Conservation (phyloP, 2,888 invertebrate species). For the Keiferia lycopersicella region DNA sequence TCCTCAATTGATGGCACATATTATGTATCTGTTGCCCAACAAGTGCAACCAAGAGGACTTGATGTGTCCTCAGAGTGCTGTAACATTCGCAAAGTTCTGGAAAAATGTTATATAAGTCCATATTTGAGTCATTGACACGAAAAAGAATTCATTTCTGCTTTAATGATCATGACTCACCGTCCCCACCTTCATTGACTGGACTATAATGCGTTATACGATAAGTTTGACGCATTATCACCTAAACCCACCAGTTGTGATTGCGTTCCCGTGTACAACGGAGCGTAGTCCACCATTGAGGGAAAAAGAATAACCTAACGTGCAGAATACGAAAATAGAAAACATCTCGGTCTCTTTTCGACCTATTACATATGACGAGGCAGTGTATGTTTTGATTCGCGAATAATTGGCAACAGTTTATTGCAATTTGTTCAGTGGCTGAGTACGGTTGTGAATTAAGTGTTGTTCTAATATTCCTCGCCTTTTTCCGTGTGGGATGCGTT, state of each 20-base stretch:
- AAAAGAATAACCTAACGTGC: constrained; percentile 5
- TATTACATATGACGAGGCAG: neutral
- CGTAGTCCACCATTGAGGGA: constrained; percentile 5
- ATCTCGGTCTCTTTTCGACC: neutral
- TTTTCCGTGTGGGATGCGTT: constrained; percentile 27
- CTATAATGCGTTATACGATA: constrained; percentile 5
- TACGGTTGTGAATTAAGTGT: constrained; percentile 9
- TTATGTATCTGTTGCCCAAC: no score
- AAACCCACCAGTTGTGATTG: constrained; percentile 3
- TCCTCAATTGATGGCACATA: no score
- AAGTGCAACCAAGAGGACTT: no score
- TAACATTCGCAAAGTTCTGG: no score
- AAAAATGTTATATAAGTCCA: no score
- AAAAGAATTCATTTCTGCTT: neutral
- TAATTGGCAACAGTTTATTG: constrained; percentile 1
- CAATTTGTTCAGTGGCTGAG: neutral
- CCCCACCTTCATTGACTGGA: neutral
- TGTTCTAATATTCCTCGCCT: constrained; percentile 4
- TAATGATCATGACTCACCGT: neutral
- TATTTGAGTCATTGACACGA: no score
- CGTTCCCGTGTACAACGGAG: constrained; percentile 9
- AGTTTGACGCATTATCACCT: constrained; percentile 14
- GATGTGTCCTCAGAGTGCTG: no score
- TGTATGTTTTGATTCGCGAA: neutral
- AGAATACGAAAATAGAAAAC: neutral